Base-by-base conservation (phyloP, 1,140 invertebrate species). In the Temnothorax longispinosus region DNA sequence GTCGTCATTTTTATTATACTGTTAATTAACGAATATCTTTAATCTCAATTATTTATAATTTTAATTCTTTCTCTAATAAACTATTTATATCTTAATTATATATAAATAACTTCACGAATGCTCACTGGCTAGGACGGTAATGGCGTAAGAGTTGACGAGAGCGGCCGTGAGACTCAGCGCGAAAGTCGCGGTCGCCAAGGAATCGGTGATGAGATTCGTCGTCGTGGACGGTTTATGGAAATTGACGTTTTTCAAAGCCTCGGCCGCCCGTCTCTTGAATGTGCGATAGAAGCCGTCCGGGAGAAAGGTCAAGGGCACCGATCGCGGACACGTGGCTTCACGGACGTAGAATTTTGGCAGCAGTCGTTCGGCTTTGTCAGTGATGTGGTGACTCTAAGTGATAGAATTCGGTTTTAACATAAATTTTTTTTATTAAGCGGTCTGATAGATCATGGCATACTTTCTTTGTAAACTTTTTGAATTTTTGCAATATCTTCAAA, bases 271-370 rank as follows among this genome's bases (percentile, higher is more conserved):
- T 69, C 92, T 93, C 92, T 97, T 97, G 0, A 97, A 95, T 1
- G 96, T 97, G 71, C 94, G 95, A 87, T 96, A 98, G 93, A 97
- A 98, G n/a, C 97, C 97, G 88, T 97, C 95, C 1, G 96, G 94
- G 60, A 97, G 91, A 62, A 98, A 97, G 0, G 97, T 97, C 38
- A 97, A 96, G 1, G 96, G 96, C 0, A 97, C 96, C 87, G 96
- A 96, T 85, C 97, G 95, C 0, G 96, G 95, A 0, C 93, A 93
- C 10, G 90, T 90, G 0, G 97, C 96, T 1, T 96, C 90, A 54
- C 96, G 94, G 0, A 97, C 94, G 85, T 96, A 97, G 90, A 96
- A 98, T 89, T 97, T 97, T 3, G 94, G 91, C 15, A 98, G 91
- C 69, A 97, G 89, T 38, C 93, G 94, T 60, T 95, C 94, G 0